Evolutionary conservation across 2,113 vertebrate genomes (phyloP), one percentile per base, ranked within the genome.

Genomic region (Nannobrachium achirus): DNA sequence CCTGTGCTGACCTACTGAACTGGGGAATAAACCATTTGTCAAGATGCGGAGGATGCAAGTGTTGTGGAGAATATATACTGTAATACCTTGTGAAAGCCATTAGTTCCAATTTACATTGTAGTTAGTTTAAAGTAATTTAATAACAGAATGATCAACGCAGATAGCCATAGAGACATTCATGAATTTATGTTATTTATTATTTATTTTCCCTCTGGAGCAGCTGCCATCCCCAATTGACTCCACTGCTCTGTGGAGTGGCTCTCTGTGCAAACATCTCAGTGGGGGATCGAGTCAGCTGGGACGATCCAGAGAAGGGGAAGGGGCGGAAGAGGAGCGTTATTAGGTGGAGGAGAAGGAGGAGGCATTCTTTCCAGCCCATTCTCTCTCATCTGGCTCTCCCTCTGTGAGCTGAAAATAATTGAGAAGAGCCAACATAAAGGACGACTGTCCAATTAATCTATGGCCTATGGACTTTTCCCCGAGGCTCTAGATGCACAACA

Each of bases 371-470:
- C 46, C 42, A n/a, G 41, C 50, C 11, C n/a, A 42, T 19, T 50
- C 0, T 0, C 40, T 57, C 18, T 71, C 18, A 75, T 63, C 58
- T 56, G 20, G 33, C 19, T 67, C 55, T 48, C 25, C 55, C 42
- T 11, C 49, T 44, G 52, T 65, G 46, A 74, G 33, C 46, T 55
- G 11, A 39, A 50, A 75, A 41, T 55, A 50, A 42, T 15, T 57
- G 48, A 76, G 56, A 41, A 75, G 45, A 48, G 45, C 45, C 76
- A 69, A 75, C 75, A 58, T 63, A 63, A 69, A 72, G 71, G 66
- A 56, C 44, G 71, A 68, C 49, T 73, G 79, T 80, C 71, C 39
- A 15, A 56, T 49, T 10, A 52, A 83, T 80, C 70, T 82, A 66
- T 55, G 46, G 16, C 33, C n/a, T 64, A 56, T 58, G 45, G 64